Base-by-base conservation (phyloP, 2,113 vertebrate species). In the Nycticebus coucang region DNA sequence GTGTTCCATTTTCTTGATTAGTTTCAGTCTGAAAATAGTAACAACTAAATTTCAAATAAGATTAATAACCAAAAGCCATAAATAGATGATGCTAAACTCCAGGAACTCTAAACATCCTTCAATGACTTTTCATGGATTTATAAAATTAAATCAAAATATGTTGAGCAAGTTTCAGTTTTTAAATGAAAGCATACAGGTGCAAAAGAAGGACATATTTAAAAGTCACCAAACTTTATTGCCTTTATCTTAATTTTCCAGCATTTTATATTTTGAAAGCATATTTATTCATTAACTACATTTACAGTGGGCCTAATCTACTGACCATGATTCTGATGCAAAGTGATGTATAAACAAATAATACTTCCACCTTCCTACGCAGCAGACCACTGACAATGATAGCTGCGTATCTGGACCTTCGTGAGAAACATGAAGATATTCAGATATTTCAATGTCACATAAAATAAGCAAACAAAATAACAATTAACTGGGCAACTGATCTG, bases 191-290 rank as follows among this genome's bases (percentile, higher is more conserved):
- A 41, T 45, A 26, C 5, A 83, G 7, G 3, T 7, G 0, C 50
- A 35, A 69, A 1, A 4, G 45, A 72, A 78, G 50, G 0, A 82
- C 9, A 30, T 45, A 37, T 37, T 80, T 66, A 64, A 66, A 50
- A 66, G 3, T 81, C 17, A 59, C 0, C 21, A 15, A 86, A 7
- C 2, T 2, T 72, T 33, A 53, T 26, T 80, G 24, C 12, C 4
- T 71, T 83, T 60, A 33, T 62, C 64, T 91, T 78, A 59, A 5
- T 53, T 85, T 72, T 82, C 45, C 11, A 82, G n/a, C 26, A 94
- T 59, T 78, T 81, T 66, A 59, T 4, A 84, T 78, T 60, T 59
- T 72, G 11, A 22, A 57, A 66, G 19, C 41, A 5, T 13, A 50
- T 84, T 82, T 21, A 72, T 68, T 85, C 64, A 53, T 68, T 71